Conservation (phyloP, 2,113 vertebrate species). For the Mesitornis unicolor region DNA sequence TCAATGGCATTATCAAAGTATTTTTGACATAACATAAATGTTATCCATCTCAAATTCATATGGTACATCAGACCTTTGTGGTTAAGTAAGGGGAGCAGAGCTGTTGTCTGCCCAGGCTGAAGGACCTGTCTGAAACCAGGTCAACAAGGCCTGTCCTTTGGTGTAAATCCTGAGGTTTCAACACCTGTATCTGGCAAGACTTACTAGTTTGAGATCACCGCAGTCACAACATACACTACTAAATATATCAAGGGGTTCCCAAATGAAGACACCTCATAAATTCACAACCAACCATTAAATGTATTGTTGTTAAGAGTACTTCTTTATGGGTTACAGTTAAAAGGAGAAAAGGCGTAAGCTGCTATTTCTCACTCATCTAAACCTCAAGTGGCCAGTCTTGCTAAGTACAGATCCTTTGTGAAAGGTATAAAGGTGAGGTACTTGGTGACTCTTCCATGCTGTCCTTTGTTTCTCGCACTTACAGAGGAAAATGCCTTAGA, state of each 20-base stretch:
- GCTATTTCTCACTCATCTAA: neutral
- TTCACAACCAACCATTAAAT: neutral
- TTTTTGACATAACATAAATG: neutral
- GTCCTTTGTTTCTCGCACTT: neutral
- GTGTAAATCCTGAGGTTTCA: neutral
- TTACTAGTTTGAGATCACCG: neutral
- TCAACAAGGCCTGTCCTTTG: neutral
- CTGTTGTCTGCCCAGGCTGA: neutral
- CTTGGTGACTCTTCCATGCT: neutral
- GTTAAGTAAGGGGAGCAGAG: neutral
- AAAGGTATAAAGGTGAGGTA: neutral
- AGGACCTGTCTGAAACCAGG: neutral
- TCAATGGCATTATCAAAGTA: neutral
- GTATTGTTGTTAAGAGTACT: neutral
- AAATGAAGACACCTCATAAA: neutral
- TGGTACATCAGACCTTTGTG: neutral
- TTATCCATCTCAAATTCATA: neutral
- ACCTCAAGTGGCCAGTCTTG: neutral
- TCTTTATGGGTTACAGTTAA: neutral
- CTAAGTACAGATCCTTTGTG: neutral
- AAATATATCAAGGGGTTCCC: neutral
- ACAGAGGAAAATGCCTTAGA: neutral
- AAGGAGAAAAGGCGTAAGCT: neutral
- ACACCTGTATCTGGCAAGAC: fast-evolving
- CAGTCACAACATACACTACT: neutral